Evolutionary conservation across 1,140 invertebrate species (phyloP), one percentile per base, ranked within the genome.

Genomic region (Drosophila lowei): DNA sequence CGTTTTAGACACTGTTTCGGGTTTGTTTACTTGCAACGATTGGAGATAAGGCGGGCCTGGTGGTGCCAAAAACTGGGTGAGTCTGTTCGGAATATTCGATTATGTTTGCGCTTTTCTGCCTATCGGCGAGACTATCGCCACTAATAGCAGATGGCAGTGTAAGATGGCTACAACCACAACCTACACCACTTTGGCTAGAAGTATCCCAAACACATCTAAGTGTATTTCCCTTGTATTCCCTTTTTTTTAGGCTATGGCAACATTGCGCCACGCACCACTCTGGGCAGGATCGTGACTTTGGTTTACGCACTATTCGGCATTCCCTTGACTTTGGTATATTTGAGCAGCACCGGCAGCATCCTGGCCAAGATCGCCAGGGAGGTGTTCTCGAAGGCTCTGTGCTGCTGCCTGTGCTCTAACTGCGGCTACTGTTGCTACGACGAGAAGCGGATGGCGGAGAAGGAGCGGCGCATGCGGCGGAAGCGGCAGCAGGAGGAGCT

Each of bases 301-400:
- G 94, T 96, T 6, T 98, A 98, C 92, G 97, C 97, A 9, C 94
- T 96, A 43, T 93, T 98, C 13, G 97, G 97, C 13, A 98, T 99
- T 76, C 98, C 98, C 0, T 91, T 99, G 63, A 98, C 97, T 65
- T 93, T 99, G 42, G 94, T 99, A 6, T 97, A 97, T 92, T 92
- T 97, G 56, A 96, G 96, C 23, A 96, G 95, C 64, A 95, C 97
- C 6, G 96, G 96, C 53, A 95, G 96, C 61, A 93, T 97, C 6
- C 92, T 98, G 66, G 97, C 96, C 52, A 93, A 95, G 76, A 94
- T 97, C 58, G 97, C 98, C 57, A 93, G 97, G 62, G 97, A 96
- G 81, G 94, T 97, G 28, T 98, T 98, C 92, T 95, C 96, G 5
- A 94, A 89, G 72, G 95, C 96, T 2, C 91, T 96, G 46, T 96